Conservation (phyloP, 2,113 vertebrate species). For the Mus musculus region GRCm39 chrX:99458501-99459000, state of each 20-base stretch:
- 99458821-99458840: neutral
- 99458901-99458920: neutral
- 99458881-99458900: neutral
- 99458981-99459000: neutral
- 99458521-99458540: neutral
- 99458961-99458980: neutral
- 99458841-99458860: neutral
- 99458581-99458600: slow-evolving; percentile 11
- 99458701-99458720: no score
- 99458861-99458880: neutral
- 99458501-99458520: neutral
- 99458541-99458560: neutral
- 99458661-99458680: neutral
- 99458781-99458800: slow-evolving; percentile 12
- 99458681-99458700: neutral
- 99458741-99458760: neutral
- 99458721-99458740: neutral
- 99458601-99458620: neutral
- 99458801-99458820: neutral
- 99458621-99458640: neutral
- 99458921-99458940: neutral
- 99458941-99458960: neutral
- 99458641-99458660: neutral
- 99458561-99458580: neutral
- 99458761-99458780: neutral